Conservation (phyloP, 2,113 vertebrate species). For the Pimephales promelas region DNA sequence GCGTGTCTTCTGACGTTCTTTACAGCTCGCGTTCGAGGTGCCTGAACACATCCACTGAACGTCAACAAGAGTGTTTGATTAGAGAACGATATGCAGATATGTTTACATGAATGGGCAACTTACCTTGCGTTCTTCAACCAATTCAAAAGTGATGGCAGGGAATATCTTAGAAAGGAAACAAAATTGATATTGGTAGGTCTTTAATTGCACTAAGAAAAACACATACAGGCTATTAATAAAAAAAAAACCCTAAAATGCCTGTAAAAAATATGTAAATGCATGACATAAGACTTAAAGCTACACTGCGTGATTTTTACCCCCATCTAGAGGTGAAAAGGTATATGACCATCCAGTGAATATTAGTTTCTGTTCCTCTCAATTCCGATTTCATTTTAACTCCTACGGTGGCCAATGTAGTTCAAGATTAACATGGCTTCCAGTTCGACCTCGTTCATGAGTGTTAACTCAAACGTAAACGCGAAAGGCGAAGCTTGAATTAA, state of each 20-base stretch:
- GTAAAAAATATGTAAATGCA: neutral
- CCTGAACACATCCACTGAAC: conserved; percentile 69
- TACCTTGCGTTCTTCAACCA: conserved; percentile 88
- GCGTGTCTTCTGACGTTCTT: conserved; percentile 95
- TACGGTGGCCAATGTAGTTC: too few species aligned
- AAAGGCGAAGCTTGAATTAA: too few species aligned
- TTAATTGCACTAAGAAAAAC: neutral
- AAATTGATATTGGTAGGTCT: neutral
- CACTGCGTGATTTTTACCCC: too few species aligned
- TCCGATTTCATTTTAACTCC: too few species aligned
- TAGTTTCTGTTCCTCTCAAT: too few species aligned
- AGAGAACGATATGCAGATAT: neutral
- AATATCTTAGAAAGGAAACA: conserved; percentile 79
- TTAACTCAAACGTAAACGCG: too few species aligned
- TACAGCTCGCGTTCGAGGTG: conserved; percentile 86
- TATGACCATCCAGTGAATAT: too few species aligned
- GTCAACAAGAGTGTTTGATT: conserved; percentile 1
- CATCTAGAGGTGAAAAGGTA: too few species aligned
- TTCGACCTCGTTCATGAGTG: too few species aligned
- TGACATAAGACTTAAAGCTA: neutral
- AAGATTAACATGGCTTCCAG: too few species aligned
- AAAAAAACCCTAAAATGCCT: neutral
- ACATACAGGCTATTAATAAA: neutral
- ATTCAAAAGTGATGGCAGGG: conserved; percentile 88
- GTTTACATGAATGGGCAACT: conserved; percentile 39